Evolutionary conservation across 1,140 invertebrate genomes (phyloP), one percentile per base, ranked within the genome.

Genomic region (Elymnias hypermnestra): DNA sequence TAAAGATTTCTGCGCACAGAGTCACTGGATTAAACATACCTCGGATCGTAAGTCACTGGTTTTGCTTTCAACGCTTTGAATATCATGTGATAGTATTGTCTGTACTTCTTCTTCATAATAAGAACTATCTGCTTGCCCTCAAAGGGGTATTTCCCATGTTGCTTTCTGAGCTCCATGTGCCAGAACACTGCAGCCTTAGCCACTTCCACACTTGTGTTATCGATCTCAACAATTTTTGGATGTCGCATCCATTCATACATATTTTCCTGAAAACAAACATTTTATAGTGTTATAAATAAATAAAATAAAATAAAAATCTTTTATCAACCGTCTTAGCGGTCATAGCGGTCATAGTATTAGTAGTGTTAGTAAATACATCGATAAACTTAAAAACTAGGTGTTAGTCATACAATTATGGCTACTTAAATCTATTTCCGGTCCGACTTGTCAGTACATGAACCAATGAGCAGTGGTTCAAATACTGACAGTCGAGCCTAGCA

Each of bases 201-300:
- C 1, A 83, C 72, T 49, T 85, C 82, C 1, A 82, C 67, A 29
- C 79, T 82, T 8, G 82, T 85, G 17, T 64, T 64, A 33, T 85
- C 79, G 6, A 85, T 69, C 53, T 85, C 78, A 1, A 85, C 60
- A 41, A 85, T 75, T 56, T 78, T 85, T 0, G 82, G 82, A 38
- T 85, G 69, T 47, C 77, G 76, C 53, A 82, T 68, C 82, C 82
- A 85, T 51, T 85, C 82, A 53, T 85, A 85, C 53, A 82, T 71
- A 15, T 62, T 64, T 74, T 85, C 82, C 82, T 85, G 38, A 26
- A 58, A 45, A 23, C 25, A n/a, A n/a, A n/a, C n/a, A n/a, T n/a
- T n/a, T n/a, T n/a, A n/a, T n/a, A n/a, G n/a, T n/a, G n/a, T n/a
- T n/a, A n/a, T n/a, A n/a, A n/a, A n/a, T n/a, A n/a, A n/a, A n/a